Evolutionary conservation across 2,113 vertebrate genomes (phyloP).

Genomic region (Urocolius indicus): DNA sequence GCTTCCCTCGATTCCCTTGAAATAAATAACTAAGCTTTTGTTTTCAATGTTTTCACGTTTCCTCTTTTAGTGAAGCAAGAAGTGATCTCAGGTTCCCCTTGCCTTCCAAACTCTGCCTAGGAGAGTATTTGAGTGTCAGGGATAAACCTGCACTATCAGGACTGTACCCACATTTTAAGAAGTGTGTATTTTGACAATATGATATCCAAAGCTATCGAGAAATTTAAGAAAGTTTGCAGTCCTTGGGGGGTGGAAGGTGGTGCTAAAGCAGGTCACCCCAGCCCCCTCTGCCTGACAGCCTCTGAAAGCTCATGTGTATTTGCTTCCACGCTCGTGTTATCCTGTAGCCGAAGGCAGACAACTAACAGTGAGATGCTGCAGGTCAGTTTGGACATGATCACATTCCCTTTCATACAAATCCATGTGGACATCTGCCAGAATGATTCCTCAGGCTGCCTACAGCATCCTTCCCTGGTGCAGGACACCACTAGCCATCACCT

Average conservation of each 20-base stretch:
- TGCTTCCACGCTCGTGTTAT: not conserved
- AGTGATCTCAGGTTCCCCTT: not conserved
- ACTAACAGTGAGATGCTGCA: not conserved
- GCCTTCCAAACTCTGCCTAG: not conserved
- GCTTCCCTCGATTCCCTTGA: not conserved
- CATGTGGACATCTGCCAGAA: not conserved
- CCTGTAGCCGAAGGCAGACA: not conserved
- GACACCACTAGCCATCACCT: not conserved
- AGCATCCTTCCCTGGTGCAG: not conserved
- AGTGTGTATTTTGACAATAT: not conserved
- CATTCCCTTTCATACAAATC: not conserved
- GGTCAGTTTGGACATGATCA: rapidly evolving
- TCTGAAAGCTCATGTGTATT: not conserved
- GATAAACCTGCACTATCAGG: not conserved
- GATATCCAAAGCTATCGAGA: too few relatives aligned
- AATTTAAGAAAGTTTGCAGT: too few relatives aligned
- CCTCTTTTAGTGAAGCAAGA: not conserved
- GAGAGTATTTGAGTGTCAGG: not conserved
- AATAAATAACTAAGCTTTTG: not conserved
- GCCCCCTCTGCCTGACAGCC: not conserved
- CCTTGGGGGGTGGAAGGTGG: not conserved
- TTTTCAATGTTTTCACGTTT: not conserved
- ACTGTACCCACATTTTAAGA: rapidly evolving
- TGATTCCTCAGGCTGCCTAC: not conserved
- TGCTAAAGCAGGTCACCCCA: not conserved